Conservation (phyloP, 1,140 invertebrate species). For the Tetragnatha versicolor region DNA sequence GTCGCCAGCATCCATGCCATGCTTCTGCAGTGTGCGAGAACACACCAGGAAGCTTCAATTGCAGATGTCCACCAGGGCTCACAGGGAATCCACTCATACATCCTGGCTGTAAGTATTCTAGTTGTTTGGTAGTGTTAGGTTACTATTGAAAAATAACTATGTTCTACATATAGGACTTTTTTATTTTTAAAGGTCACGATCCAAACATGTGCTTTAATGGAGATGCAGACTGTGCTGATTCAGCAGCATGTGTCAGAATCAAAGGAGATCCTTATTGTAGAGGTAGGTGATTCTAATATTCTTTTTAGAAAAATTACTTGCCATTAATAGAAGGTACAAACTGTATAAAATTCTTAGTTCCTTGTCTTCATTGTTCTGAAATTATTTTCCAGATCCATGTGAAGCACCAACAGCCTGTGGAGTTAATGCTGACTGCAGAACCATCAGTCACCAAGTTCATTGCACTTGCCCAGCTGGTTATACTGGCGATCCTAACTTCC, state of each 20-base stretch:
- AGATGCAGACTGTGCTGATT: conserved; percentile 75
- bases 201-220: conserved; percentile 70
- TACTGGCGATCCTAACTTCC: conserved; percentile 60
- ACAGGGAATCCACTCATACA: conserved; percentile 74
- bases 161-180: background rate
- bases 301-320: conserved; percentile 56
- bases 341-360: background rate
- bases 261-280: conserved; percentile 66
- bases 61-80: conserved; percentile 69
- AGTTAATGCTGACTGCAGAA: conserved; percentile 77
- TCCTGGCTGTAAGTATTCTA: conserved; percentile 57
- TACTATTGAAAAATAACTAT: background rate
- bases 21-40: conserved; percentile 69
- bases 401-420: conserved; percentile 77
- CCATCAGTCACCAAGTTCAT: conserved; percentile 64
- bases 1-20: conserved; percentile 58
- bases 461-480: conserved; percentile 62
- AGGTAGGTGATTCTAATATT: conserved; percentile 58
- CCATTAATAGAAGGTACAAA: background rate
- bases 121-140: background rate
- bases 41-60: conserved; percentile 76
- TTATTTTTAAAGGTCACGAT: conserved; percentile 55
- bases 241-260: conserved; percentile 71
- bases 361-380: background rate
- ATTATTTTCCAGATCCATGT: conserved; percentile 77